Evolutionary conservation across 2,113 vertebrate species (phyloP).

Genomic region (Apteryx owenii): DNA sequence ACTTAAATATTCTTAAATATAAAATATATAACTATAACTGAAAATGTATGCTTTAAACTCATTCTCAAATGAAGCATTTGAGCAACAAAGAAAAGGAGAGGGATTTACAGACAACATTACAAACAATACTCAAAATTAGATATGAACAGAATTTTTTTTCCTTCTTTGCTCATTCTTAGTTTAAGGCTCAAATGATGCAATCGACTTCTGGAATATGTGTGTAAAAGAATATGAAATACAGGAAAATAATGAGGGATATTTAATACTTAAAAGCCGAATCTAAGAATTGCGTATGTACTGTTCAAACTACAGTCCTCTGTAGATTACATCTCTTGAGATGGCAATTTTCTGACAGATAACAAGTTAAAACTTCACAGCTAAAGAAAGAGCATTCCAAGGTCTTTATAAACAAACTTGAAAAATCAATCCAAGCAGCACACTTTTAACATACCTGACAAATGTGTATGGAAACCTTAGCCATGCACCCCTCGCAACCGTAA

Average conservation of each 20-base stretch:
- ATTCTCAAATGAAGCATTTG: background rate
- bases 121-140: background rate
- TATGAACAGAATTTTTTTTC: background rate
- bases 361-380: background rate
- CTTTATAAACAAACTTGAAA: background rate
- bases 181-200: background rate
- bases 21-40: background rate
- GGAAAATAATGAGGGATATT: background rate
- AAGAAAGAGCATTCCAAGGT: background rate
- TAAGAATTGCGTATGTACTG: background rate
- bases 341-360: background rate
- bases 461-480: background rate
- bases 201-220: background rate
- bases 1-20: background rate
- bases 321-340: background rate
- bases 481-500: background rate
- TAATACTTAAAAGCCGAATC: background rate
- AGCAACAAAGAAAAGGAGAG: background rate
- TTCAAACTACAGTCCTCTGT: background rate
- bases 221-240: background rate
- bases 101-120: background rate
- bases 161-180: background rate
- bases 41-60: background rate
- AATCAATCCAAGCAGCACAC: background rate
- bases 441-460: background rate